phyloP scores from a whole-genome alignment of 2,113 vertebrate genomes.

The Toxotes jaculatrix region DNA sequence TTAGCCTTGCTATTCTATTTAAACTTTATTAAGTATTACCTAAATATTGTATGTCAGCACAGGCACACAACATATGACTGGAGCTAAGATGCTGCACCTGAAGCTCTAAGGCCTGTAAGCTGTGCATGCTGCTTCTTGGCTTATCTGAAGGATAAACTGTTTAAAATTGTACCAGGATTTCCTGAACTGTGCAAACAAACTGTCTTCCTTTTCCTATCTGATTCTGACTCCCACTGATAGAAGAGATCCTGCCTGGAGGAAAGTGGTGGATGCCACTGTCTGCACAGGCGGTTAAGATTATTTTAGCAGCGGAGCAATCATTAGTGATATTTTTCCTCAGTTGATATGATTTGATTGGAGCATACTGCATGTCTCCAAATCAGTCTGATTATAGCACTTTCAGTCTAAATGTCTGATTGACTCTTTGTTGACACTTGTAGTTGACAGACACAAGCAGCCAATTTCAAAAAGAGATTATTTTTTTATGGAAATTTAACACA shows the following conservation, averaged over 20 bases:
- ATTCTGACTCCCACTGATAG: constrained; percentile 29
- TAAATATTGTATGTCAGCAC: not conserved
- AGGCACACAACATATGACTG: not conserved
- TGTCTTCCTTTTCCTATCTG: constrained; percentile 27
- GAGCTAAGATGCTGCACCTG: not conserved
- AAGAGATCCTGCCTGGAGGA: constrained; percentile 18
- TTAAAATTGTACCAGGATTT: constrained; percentile 32
- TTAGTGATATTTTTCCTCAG: constrained; percentile 7
- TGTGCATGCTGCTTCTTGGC: constrained; percentile 8
- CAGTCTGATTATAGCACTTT: not conserved
- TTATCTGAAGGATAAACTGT: constrained; percentile 14
- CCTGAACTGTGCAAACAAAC: constrained; percentile 39
- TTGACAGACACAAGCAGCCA: not conserved
- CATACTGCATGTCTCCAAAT: constrained; percentile 2
- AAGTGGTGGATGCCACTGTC: constrained; percentile 7
- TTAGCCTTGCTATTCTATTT: not conserved
- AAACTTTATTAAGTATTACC: not conserved
- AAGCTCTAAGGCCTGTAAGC: not conserved
- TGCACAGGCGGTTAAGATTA: constrained; percentile 10
- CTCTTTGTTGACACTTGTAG: not conserved
- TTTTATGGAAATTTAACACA: not conserved
- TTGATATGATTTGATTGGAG: not conserved
- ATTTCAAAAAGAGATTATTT: not conserved
- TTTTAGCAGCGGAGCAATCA: not conserved
- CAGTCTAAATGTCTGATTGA: not conserved